Percentiles rank a stretch among this genome's conserved stretches.
phyloP scores from a whole-genome alignment of 2,797 vertebrate species.

The Acanthurus tractus region DNA sequence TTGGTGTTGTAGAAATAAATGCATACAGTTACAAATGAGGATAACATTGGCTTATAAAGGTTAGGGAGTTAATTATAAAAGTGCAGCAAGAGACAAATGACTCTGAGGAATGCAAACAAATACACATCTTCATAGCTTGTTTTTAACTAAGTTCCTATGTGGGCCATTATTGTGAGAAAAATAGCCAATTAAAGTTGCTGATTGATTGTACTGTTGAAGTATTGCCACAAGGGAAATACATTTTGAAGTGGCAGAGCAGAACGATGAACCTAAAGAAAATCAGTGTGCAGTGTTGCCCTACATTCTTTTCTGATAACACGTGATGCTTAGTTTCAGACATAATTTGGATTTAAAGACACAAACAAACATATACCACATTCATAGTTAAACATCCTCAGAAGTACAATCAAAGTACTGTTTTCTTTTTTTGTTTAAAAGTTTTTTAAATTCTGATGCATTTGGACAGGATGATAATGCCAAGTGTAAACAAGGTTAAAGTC shows the following conservation, averaged over 20 bases:
- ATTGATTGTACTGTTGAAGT: conserved; percentile 15
- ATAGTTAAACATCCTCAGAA: too few species aligned
- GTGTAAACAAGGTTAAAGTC: too few species aligned
- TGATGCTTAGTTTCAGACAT: background rate
- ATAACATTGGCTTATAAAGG: background rate
- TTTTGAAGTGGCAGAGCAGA: conserved; percentile 2
- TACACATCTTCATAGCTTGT: background rate
- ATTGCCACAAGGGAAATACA: conserved; percentile 1
- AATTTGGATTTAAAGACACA: too few species aligned
- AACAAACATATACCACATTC: too few species aligned
- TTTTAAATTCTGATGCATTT: too few species aligned
- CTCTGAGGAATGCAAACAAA: background rate
- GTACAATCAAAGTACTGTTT: too few species aligned
- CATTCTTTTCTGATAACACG: background rate
- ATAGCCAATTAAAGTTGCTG: conserved; percentile 11
- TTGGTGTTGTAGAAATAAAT: background rate
- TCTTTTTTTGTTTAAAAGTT: too few species aligned
- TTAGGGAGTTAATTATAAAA: background rate
- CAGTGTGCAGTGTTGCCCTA: background rate
- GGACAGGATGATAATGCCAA: too few species aligned
- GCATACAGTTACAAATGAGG: conserved; percentile 9
- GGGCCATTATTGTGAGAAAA: background rate
- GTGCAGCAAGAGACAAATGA: background rate
- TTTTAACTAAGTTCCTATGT: conserved; percentile 1
- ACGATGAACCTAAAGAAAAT: conserved; percentile 18